Evolutionary conservation across 2,113 vertebrate species (phyloP).

Genomic region (Macquaria ambigua): DNA sequence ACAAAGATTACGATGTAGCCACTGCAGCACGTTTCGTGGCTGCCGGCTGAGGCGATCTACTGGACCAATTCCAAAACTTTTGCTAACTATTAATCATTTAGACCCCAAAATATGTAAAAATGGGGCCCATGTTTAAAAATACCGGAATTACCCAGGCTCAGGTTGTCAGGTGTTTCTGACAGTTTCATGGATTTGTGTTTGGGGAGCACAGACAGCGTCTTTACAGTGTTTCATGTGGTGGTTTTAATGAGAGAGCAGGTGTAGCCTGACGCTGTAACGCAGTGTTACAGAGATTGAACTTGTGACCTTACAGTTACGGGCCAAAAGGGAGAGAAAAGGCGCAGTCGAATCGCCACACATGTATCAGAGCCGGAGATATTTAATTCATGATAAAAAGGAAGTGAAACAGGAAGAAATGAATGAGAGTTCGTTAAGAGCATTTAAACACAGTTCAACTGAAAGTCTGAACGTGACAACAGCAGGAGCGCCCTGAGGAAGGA

Average conservation of each 20-base stretch:
- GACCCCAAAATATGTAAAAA: too few relatives aligned
- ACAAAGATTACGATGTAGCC: too few relatives aligned
- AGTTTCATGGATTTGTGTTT: too few relatives aligned
- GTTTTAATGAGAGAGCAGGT: neutral
- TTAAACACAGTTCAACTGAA: slow-evolving; percentile 20
- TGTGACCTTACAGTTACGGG: neutral
- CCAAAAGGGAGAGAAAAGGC: neutral
- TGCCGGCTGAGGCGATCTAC: too few relatives aligned
- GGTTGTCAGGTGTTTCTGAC: too few relatives aligned
- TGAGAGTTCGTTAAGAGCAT: slow-evolving; percentile 22
- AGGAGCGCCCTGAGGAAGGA: neutral
- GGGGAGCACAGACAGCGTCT: neutral
- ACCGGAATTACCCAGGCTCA: too few relatives aligned
- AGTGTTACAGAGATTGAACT: neutral
- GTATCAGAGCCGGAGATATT: neutral
- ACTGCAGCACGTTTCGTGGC: too few relatives aligned
- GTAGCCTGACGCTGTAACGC: neutral
- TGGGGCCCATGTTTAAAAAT: too few relatives aligned
- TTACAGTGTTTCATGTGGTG: neutral
- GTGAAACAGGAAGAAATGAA: slow-evolving; percentile 11
- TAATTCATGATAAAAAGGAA: neutral
- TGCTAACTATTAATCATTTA: too few relatives aligned
- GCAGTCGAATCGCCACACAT: neutral
- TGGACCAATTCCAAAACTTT: too few relatives aligned
- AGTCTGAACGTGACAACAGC: slow-evolving; percentile 29